Percentiles rank a stretch among this genome's conserved stretches.
These are phyloP conservation scores for Sorex fumeus DNA, from an alignment of 2,113 vertebrate genomes.

Conservation along the genomic window DNA sequence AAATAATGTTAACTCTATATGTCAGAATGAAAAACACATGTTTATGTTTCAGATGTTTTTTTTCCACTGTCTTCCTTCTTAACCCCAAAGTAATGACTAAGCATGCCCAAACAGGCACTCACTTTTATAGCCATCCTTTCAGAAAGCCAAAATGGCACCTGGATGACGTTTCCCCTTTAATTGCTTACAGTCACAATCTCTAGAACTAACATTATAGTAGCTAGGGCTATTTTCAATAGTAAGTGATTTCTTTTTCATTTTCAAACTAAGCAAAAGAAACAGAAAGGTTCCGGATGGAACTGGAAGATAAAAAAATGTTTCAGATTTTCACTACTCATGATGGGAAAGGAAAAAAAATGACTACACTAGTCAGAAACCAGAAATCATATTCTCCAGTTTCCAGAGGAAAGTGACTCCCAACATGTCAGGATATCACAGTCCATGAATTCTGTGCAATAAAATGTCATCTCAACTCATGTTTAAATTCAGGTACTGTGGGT, in stretches of 20 bases:
- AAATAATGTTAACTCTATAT: conserved; percentile 47
- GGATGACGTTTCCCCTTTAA: conserved; percentile 55
- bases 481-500: neutral
- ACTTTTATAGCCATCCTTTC: conserved; percentile 68
- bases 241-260: conserved; percentile 64
- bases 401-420: neutral
- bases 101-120: conserved; percentile 50
- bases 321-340: neutral
- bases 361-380: neutral
- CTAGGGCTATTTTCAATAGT: conserved; percentile 20
- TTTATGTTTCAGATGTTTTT: conserved; percentile 70
- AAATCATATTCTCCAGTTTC: neutral
- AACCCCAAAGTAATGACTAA: conserved; percentile 59
- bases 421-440: neutral
- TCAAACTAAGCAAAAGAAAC: conserved; percentile 40
- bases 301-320: conserved; percentile 18
- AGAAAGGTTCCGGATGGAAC: neutral
- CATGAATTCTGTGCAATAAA: neutral
- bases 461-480: neutral
- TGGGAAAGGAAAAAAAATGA: conserved; percentile 57
- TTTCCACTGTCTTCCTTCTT: conserved; percentile 46
- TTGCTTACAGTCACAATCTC: conserved; percentile 46
- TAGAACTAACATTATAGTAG: conserved; percentile 56
- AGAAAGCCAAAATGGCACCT: conserved; percentile 63
- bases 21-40: conserved; percentile 68